Evolutionary conservation across 2,888 invertebrate genomes (phyloP), one percentile per base, ranked within the genome.

Genomic region (Taenaris catops): DNA sequence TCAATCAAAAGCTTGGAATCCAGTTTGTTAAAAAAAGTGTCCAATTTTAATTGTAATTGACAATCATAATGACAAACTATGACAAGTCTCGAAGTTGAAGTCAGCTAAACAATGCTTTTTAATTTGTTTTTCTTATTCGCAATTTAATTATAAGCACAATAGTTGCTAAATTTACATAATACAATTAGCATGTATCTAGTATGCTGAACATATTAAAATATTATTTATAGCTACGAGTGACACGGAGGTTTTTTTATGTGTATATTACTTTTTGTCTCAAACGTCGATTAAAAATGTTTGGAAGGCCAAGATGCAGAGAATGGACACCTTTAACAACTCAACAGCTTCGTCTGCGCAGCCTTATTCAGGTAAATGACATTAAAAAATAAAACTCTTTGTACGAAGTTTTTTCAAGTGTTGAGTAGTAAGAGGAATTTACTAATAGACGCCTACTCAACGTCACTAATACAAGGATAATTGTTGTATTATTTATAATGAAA

Each of bases 271-370:
- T 38, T 34, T 45, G 29, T 28, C 36, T 47, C 47, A 44, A 46
- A 38, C 49, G 41, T 37, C 25, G 38, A 51, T 49, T 54, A 65
- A n/a, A 44, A 67, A 88, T 89, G 87, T 87, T 89, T 64, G 88
- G 88, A 49, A 86, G 89, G 53, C 92, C 93, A 26, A 88, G 94
- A 55, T 92, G 93, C 70, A 91, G 93, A 61, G 90, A 92, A 74
- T 94, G 94, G 94, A 89, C 92, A 42, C 95, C 95, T 27, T 80
- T 96, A 44, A 90, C 92, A 25, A 94, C 95, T 8, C 96, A 96
- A 71, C 96, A 96, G 88, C 88, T 94, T 48, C 90, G 96, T 33
- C 80, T 96, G 25, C 88, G 96, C 48, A 95, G 93, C 74, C 86
- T 96, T 39, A 90, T 93, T 56, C 93, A 94, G 88, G 91, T 96